Evolutionary conservation across 2,113 vertebrate species (phyloP).

Genomic region (Kryptolebias marmoratus): DNA sequence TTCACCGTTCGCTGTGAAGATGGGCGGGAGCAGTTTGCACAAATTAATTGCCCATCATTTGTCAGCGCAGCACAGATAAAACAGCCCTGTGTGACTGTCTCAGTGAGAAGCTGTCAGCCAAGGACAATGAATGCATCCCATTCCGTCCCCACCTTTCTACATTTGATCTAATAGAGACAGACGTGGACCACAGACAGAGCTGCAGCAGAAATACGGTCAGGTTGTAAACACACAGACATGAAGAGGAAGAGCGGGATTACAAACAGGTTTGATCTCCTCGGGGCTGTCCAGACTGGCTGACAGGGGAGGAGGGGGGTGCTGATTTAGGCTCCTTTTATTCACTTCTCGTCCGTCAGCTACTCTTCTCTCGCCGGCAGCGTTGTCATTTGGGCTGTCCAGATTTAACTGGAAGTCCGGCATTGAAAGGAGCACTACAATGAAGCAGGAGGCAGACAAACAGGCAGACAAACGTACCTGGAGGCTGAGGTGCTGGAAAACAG

Average conservation of each 20-base stretch:
- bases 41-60: conserved; percentile 74
- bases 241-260: conserved; percentile 67
- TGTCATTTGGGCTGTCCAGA: conserved; percentile 72
- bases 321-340: conserved; percentile 63
- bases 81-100: conserved; percentile 36
- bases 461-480: conserved; percentile 70
- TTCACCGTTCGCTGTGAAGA: conserved; percentile 34
- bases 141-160: conserved; percentile 43
- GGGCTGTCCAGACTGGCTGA: conserved; percentile 72
- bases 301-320: conserved; percentile 49
- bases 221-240: conserved; percentile 75
- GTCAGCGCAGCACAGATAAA: conserved; percentile 57
- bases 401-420: conserved; percentile 60
- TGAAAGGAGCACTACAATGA: conserved; percentile 56
- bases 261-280: conserved; percentile 75
- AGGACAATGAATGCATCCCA: conserved; percentile 68
- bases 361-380: conserved; percentile 64
- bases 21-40: conserved; percentile 10
- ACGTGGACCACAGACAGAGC: conserved; percentile 69
- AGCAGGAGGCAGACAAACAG: conserved; percentile 54
- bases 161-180: conserved; percentile 64
- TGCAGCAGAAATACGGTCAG: conserved; percentile 66
- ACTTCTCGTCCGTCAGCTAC: conserved; percentile 58
- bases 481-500: conserved; percentile 65
- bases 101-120: conserved; percentile 63